Evolutionary conservation across 1,140 invertebrate genomes (phyloP).

Genomic region (Leguminivora glycinivorella): DNA sequence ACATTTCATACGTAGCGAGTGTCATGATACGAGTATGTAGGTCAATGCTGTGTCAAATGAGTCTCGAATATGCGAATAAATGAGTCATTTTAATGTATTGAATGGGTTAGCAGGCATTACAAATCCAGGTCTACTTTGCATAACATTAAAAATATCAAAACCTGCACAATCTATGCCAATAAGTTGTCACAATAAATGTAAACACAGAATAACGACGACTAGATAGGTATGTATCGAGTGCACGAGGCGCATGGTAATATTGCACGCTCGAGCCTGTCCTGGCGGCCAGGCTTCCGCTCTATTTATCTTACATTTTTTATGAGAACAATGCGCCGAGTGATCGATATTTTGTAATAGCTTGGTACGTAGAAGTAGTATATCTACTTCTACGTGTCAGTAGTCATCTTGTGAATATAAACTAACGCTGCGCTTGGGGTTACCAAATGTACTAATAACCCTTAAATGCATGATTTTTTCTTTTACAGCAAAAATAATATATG

Average conservation of each 20-base stretch:
- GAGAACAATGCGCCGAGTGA: background rate
- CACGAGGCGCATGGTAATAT: constrained; percentile 6
- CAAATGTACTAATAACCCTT: no score
- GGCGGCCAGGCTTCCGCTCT: background rate
- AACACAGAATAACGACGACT: background rate
- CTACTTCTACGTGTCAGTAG: no score
- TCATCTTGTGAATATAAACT: background rate
- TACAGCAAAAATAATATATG: no score
- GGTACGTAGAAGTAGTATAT: no score
- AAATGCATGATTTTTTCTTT: no score
- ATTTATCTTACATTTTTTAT: constrained; percentile 1
- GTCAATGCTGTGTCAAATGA: constrained; percentile 22
- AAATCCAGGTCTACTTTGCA: constrained; percentile 4
- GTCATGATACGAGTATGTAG: constrained; percentile 20
- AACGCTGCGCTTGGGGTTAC: background rate
- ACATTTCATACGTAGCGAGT: constrained; percentile 9
- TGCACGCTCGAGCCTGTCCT: background rate
- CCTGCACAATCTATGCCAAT: constrained; percentile 10
- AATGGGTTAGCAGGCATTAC: background rate
- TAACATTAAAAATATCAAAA: constrained; percentile 12
- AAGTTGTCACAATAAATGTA: background rate
- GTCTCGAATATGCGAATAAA: background rate
- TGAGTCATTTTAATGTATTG: constrained; percentile 18
- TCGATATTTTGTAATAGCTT: constrained; percentile 21
- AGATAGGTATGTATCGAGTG: background rate